These are phyloP conservation scores for Erannis defoliaria DNA, from an alignment of 2,888 invertebrate species.

Conservation along the genomic window DNA sequence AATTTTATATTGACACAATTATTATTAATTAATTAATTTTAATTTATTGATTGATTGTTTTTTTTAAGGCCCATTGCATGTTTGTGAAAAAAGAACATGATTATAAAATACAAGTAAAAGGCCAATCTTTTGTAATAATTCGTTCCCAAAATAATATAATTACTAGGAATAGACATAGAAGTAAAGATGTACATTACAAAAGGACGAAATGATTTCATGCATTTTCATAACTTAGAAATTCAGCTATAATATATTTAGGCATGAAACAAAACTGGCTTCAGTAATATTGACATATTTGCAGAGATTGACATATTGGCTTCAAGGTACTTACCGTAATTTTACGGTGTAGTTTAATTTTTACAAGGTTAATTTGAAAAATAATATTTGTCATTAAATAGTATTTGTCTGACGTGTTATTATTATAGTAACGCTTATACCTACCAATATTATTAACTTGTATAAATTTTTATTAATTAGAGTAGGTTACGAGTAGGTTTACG, in stretches of 20 bases:
- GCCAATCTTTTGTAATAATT: background rate
- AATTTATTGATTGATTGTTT: too few species aligned
- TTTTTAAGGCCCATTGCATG: too few species aligned
- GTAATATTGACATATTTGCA: too few species aligned
- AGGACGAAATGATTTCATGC: background rate
- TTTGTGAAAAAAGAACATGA: too few species aligned
- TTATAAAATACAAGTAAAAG: too few species aligned
- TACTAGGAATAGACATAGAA: conserved; percentile 9
- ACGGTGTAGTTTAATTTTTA: background rate
- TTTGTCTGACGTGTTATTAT: too few species aligned
- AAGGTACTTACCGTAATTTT: background rate
- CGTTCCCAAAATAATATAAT: background rate
- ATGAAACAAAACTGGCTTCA: background rate
- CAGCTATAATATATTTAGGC: conserved; percentile 17
- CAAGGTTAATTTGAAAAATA: background rate
- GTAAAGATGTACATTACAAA: conserved; percentile 24
- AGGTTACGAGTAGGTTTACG: too few species aligned
- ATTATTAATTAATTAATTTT: too few species aligned
- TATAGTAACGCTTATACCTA: background rate
- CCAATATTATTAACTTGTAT: too few species aligned
- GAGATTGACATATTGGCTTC: background rate
- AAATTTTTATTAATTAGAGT: too few species aligned
- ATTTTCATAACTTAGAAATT: conserved; percentile 24
- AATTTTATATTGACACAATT: too few species aligned
- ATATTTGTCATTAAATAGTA: too few species aligned